phyloP scores from a whole-genome alignment of 2,113 vertebrate species.

The Lanius collurio region DNA sequence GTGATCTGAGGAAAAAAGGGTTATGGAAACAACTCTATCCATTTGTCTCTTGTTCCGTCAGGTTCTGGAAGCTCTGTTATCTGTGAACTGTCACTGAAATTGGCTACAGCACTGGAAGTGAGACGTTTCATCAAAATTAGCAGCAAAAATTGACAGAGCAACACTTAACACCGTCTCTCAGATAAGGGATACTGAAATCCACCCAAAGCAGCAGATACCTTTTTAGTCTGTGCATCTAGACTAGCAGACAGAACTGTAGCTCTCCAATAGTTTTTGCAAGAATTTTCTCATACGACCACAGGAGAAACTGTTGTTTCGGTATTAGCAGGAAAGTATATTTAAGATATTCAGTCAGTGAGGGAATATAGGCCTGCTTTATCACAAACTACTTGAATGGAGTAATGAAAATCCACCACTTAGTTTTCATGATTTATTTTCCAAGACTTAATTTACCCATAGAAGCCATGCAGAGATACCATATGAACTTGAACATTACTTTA shows the following conservation, averaged over 20 bases:
- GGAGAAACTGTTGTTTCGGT: neutral
- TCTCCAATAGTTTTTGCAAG: neutral
- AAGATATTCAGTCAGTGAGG: neutral
- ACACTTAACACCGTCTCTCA: neutral
- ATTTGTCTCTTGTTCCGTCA: neutral
- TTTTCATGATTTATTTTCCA: neutral
- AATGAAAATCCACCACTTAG: neutral
- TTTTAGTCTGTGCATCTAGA: neutral
- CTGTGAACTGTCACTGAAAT: neutral
- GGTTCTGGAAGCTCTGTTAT: neutral
- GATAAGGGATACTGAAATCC: neutral
- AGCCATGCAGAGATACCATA: neutral
- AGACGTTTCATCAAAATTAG: neutral
- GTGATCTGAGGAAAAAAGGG: neutral
- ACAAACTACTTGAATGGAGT: neutral
- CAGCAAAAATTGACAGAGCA: neutral
- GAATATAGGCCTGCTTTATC: neutral
- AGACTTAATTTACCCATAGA: neutral
- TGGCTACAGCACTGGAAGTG: neutral
- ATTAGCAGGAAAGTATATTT: neutral
- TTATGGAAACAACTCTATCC: neutral
- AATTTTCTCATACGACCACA: neutral
- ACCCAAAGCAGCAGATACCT: fast-evolving
- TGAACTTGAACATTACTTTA: neutral
- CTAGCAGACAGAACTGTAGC: neutral